Base-by-base conservation (phyloP, 37 sponge, comb jelly and placozoan genomes). In the Aplysina aerophoba region DNA sequence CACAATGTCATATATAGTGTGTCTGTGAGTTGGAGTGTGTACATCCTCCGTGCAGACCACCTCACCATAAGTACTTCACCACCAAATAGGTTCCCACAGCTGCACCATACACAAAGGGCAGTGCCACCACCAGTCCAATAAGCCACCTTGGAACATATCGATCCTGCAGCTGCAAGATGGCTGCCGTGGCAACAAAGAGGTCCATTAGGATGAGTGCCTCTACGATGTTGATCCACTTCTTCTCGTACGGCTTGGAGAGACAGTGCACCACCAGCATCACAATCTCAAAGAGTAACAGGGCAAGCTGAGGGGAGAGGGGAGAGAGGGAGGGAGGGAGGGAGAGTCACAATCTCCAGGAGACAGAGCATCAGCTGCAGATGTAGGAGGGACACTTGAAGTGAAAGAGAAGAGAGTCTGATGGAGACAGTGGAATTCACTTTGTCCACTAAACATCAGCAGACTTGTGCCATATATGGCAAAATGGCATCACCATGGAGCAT, bases 171-270 rank as follows among this genome's bases (percentile, higher is more conserved):
- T 89, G 87, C n/a, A 93, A 83, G 65, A 89, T 89, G 24, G 93
- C 90, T 12, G 59, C 88, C 15, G 94, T 93, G 0, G 85, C 91
- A 75, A 90, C 25, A 4, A 93, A 78, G 41, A 93, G 85, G 66
- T 90, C 44, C 59, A 93, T 60, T 50, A 93, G 59, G 40, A 93
- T 87, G 69, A 72, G 69, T 5, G 90, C 85, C 61, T 93, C 94
- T 22, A 88, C 85, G 57, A 90, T 19, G 40, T 93, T 93, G 39
- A 85, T 88, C 61, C 84, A 68, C 80, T 40, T 67, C 83, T 90
- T 85, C 82, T 90, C 40, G 34, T 78, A 93, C 1, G 94, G 94
- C 54, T 90, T 90, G 33, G 83, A 57, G 39, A 93, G 80, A 41
- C 81, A 71, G 71, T 90, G 91, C 55, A 93, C 77, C 27, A 87